phyloP scores from a whole-genome alignment of 2,113 vertebrate species.

The Malurus cyaneus region DNA sequence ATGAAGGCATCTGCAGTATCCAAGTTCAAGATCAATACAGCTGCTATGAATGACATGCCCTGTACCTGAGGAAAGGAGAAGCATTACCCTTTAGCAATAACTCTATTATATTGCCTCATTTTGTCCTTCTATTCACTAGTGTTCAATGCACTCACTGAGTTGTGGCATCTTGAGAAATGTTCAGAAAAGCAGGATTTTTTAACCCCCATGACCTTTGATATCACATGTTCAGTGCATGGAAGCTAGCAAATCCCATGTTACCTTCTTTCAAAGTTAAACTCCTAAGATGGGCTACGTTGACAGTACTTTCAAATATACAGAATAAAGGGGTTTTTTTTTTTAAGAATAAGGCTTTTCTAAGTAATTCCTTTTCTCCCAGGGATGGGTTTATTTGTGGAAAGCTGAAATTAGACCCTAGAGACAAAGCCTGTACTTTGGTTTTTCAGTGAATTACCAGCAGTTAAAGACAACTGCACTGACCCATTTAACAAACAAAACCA shows the following conservation, averaged over 20 bases:
- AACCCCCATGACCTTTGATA: not conserved
- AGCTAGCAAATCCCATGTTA: not conserved
- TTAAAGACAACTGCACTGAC: not conserved
- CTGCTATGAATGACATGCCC: slow-evolving; percentile 97
- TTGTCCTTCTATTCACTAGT: not conserved
- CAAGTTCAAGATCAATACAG: slow-evolving; percentile 92
- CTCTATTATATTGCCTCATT: not conserved
- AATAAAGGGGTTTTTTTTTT: not conserved
- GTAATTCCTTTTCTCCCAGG: not conserved
- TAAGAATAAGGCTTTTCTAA: not conserved
- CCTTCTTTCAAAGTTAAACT: not conserved
- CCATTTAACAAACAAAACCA: not conserved
- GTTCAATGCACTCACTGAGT: not conserved
- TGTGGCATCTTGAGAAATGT: not conserved
- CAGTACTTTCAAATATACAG: not conserved
- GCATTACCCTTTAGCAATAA: not conserved
- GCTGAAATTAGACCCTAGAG: not conserved
- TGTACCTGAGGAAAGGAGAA: slow-evolving; percentile 82
- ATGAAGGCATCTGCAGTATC: slow-evolving; percentile 96
- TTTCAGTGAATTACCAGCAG: not conserved
- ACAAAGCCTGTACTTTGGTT: not conserved
- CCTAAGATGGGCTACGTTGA: not conserved
- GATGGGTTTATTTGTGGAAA: not conserved
- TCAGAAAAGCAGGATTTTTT: not conserved
- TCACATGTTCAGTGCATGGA: not conserved